Evolutionary conservation across 64 coral and sea anemone genomes (phyloP).

Genomic region (Pocillopora verrucosa): DNA sequence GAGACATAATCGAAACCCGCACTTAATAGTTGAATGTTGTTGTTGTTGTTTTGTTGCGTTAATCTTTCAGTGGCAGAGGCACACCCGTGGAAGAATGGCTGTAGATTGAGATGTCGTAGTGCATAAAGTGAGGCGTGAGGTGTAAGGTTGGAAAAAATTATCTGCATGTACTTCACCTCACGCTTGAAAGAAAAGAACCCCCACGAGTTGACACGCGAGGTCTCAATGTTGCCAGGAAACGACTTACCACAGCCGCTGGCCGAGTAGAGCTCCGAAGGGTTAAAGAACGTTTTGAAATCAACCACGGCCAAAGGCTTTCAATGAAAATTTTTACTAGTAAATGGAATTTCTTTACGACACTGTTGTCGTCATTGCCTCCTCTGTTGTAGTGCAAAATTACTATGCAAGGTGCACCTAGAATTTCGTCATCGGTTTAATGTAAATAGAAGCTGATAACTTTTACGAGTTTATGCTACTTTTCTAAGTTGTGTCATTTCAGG

Average conservation of each 20-base stretch:
- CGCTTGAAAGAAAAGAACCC: background rate
- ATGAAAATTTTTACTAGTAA: background rate
- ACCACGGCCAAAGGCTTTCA: background rate
- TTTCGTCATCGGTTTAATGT: too few relatives aligned
- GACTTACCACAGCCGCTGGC: background rate
- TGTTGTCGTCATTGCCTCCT: background rate
- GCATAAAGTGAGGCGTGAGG: background rate
- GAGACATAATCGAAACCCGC: too few relatives aligned
- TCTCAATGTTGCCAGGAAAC: background rate
- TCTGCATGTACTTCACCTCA: background rate
- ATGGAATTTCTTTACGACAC: background rate
- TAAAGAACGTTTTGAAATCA: background rate
- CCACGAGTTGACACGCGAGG: background rate
- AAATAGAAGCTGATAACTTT: too few relatives aligned
- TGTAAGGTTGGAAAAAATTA: background rate
- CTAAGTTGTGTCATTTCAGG: too few relatives aligned
- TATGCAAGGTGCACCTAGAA: too few relatives aligned
- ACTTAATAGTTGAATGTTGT: background rate
- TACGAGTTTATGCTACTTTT: too few relatives aligned
- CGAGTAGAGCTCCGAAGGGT: background rate
- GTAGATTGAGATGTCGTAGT: background rate
- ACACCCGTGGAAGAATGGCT: constrained; percentile 47
- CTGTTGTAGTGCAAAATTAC: background rate
- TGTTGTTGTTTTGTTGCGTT: background rate
- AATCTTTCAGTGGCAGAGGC: constrained; percentile 36